Percentiles rank a stretch among this genome's conserved stretches.
Conservation (phyloP, 2,797 vertebrate species). For the Bovichtus diacanthus region DNA sequence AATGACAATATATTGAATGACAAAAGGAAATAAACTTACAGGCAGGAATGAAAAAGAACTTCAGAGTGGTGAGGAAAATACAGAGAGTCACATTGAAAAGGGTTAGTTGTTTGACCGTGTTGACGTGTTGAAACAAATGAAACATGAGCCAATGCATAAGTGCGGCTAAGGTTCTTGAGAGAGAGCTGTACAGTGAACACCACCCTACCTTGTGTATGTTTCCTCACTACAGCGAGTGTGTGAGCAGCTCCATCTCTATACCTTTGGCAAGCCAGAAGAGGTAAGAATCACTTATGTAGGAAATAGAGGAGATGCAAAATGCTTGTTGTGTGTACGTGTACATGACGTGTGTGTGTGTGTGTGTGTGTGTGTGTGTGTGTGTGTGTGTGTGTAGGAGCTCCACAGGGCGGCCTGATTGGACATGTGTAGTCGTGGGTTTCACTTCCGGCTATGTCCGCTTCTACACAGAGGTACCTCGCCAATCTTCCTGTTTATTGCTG, state of each 20-base stretch:
- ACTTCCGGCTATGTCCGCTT: slow-evolving; percentile 96
- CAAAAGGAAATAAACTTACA: neutral
- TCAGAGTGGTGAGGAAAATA: neutral
- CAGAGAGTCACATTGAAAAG: neutral
- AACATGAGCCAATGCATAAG: neutral
- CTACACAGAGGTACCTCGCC: slow-evolving; percentile 92
- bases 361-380: slow-evolving; percentile 17
- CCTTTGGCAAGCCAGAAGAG: slow-evolving; percentile 98
- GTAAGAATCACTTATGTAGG: slow-evolving; percentile 75
- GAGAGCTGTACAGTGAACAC: neutral
- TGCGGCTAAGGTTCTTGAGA: neutral
- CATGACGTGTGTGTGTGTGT: neutral
- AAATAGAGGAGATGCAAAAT: neutral
- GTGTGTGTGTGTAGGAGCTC: slow-evolving; percentile 88
- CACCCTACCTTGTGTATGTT: slow-evolving; percentile 8
- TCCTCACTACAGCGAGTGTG: slow-evolving; percentile 88
- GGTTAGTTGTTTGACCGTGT: neutral
- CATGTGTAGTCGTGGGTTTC: slow-evolving; percentile 96
- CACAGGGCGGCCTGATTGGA: slow-evolving; percentile 98
- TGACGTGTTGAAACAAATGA: neutral
- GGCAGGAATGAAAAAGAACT: neutral
- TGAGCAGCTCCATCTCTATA: slow-evolving; percentile 93
- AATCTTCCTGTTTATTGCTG: neutral
- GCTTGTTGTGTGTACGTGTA: neutral
- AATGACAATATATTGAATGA: neutral